A percentile compares a stretch with the other conserved stretches of the same genome.
Evolutionary conservation across 2,888 invertebrate genomes (phyloP).

Genomic region (Aporophyla lueneburgensis): DNA sequence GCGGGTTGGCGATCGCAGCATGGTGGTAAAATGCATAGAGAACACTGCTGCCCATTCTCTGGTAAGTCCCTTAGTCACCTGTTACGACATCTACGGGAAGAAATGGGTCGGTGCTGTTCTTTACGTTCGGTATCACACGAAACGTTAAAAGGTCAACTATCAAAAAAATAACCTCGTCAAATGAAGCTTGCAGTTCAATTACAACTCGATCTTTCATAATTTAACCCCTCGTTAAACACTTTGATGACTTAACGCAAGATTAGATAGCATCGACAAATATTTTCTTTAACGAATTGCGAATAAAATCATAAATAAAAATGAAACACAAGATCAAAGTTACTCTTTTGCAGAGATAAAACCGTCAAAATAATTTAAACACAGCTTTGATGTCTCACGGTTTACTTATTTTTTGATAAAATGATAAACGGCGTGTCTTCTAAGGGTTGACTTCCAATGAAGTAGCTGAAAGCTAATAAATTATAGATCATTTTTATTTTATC

Average conservation of each 20-base stretch:
- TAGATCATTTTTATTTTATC: constrained; percentile 22
- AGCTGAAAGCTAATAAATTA: constrained; percentile 56
- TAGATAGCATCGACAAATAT: constrained; percentile 54
- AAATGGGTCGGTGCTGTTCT: no score
- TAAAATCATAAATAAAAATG: constrained; percentile 56
- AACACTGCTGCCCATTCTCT: no score
- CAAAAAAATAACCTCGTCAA: not conserved
- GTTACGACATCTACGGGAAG: no score
- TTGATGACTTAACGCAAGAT: constrained; percentile 55
- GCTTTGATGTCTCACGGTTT: constrained; percentile 67
- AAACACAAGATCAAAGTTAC: constrained; percentile 68
- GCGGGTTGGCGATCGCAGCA: no score
- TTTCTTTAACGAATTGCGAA: constrained; percentile 38
- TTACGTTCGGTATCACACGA: no score
- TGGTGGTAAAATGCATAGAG: no score
- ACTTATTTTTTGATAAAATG: constrained; percentile 64
- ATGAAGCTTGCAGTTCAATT: constrained; percentile 3
- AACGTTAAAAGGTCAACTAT: not conserved
- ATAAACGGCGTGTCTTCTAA: constrained; percentile 48
- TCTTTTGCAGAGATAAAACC: constrained; percentile 63
- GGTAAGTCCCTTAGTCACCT: no score
- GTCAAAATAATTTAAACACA: constrained; percentile 67
- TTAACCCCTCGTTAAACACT: constrained; percentile 43
- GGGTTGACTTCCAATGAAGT: constrained; percentile 65
- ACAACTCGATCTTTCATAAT: constrained; percentile 12